Percentiles rank a stretch among this genome's conserved stretches.
Conservation (phyloP, 2,113 vertebrate genomes). For the Campylorhamphus procurvoides region DNA sequence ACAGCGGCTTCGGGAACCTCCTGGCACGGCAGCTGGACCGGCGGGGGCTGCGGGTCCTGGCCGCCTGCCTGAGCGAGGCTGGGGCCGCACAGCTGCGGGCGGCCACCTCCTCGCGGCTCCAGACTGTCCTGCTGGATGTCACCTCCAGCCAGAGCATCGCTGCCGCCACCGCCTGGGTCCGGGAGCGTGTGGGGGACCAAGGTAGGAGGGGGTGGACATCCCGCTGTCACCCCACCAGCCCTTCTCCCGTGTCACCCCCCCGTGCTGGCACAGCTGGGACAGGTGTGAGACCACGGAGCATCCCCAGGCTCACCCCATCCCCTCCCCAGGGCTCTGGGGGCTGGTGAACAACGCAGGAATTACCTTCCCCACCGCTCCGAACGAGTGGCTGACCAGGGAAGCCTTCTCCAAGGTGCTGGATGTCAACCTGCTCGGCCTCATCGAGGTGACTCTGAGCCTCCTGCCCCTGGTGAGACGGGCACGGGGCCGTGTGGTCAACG, state of each 20-base stretch:
- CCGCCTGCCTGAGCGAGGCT: conserved; percentile 79
- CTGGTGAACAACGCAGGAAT: conserved; percentile 82
- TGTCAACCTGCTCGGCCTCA: conserved; percentile 82
- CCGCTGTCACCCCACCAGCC: not conserved
- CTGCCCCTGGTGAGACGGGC: conserved; percentile 79
- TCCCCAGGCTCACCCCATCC: not conserved
- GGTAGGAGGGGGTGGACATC: conserved; percentile 41
- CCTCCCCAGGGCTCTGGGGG: conserved; percentile 81
- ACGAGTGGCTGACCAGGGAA: conserved; percentile 72
- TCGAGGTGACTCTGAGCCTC: conserved; percentile 80
- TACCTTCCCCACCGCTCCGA: not conserved
- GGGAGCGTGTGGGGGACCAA: conserved; percentile 73
- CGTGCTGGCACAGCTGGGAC: fast-evolving
- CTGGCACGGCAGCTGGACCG: conserved; percentile 81
- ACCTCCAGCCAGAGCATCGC: conserved; percentile 65
- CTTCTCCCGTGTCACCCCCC: not conserved
- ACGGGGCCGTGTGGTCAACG: conserved; percentile 79
- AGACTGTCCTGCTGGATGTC: conserved; percentile 73
- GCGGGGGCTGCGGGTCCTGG: conserved; percentile 80
- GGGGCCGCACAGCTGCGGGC: conserved; percentile 75
- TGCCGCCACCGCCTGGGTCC: conserved; percentile 71
- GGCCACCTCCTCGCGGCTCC: conserved; percentile 73
- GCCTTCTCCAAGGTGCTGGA: conserved; percentile 78
- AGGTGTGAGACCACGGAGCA: fast-evolving
- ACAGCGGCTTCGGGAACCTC: conserved; percentile 87